Base-by-base conservation (phyloP, 2,888 invertebrate species). In the Azorinus chamasolen region DNA sequence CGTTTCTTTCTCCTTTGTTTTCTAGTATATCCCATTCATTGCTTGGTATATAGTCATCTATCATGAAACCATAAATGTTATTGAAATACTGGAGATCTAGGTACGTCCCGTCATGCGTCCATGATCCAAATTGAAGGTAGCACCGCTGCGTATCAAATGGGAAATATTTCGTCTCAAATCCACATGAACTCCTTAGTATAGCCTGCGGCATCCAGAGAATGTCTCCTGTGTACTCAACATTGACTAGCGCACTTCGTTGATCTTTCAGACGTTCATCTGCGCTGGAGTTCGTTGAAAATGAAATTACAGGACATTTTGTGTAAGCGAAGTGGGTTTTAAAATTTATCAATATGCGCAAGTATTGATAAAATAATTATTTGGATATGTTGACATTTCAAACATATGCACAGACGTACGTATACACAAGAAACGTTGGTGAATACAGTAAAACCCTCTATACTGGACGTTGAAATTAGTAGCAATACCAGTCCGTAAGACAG, bases 181-280 rank as follows among this genome's bases (percentile, higher is more conserved):
- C 83, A 72, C 93, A 93, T 1, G 92, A 92, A 65, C 90, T 90
- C 62, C 91, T 86, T 48, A 89, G 89, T 58, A 93, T 93, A 43
- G 92, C 91, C 79, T 91, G 92, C 1, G 89, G 90, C 87, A 89
- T 89, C 90, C 90, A 90, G 12, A 90, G 68, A 4, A 92, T 87
- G 32, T 79, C 73, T 4, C 93, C 93, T 32, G 79, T 83, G 58
- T 79, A 59, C 24, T 86, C 74, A 4, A 93, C 90, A 1, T 91
- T 90, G 16, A 90, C 91, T 75, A 92, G 83, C 20, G 92, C 92
- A 46, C 91, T 91, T 18, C 93, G 79, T 64, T 92, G 91, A 68
- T 93, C 93, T 71, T 89, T 91, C 55, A 93, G 83, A n/a, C 93
- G 87, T 25, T 90, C 90, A 73, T 93, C 93, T 24, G 93, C 93